Base-by-base conservation (phyloP, 2,113 vertebrate genomes). In the Gymnocephalus cernua region DNA sequence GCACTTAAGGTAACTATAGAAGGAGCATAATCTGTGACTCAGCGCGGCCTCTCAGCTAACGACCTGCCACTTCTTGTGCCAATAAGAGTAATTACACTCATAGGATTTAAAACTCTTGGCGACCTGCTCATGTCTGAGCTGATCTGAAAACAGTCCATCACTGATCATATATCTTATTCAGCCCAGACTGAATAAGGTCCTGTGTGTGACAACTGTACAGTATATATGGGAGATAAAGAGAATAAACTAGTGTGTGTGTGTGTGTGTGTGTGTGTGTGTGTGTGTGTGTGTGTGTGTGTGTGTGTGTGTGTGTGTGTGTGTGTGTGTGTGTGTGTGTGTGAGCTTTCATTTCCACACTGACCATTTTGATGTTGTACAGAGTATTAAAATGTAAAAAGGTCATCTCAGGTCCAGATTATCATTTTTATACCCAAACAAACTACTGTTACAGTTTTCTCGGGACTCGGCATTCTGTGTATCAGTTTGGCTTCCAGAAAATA, bases 1-100 rank as follows among this genome's bases (percentile, higher is more conserved):
- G 63, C 72, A 65, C 79, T 81, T 72, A 35, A 47, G 2, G 51
- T 5, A 16, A 77, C 50, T 45, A 53, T 6, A 63, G 15, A 58
- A 41, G 13, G 45, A 25, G 25, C 72, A 77, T 79, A 41, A 71
- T 89, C 61, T 71, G 57, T 3, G 64, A 64, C 6, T 2, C 4
- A 70, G 25, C 4, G 3, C 1, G 0, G 50, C 41, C 45, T 21
- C 9, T 0, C 4, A 11, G 4, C 54, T 44, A 68, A 78, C 7
- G 3, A 65, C 74, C 23, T 59, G 62, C 19, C 67, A 38, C 50
- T 76, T 56, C 29, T 32, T 54, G 7, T 6, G 59, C 19, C 61
- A 2, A 16, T 11, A 25, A 7, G 35, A 45, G 18, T 50, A 53
- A 70, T 74, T 80, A 54, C 25, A 53, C 10, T 62, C 23, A 11